Base-by-base conservation (phyloP, 2,888 invertebrate species). In the Philopedon plagiatum region DNA sequence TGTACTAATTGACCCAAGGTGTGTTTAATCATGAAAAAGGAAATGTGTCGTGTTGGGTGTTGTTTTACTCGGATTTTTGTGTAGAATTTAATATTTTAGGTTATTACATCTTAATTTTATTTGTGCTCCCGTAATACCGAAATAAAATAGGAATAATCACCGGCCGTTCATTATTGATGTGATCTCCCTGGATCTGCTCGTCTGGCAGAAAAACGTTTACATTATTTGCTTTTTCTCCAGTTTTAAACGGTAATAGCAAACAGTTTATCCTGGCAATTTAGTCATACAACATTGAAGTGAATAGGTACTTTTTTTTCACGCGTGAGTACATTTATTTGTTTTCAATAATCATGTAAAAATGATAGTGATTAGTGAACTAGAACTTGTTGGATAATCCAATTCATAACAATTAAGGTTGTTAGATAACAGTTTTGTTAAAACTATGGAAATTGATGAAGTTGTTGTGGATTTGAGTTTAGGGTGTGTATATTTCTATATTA, bases 381-480 rank as follows among this genome's bases (percentile, higher is more conserved):
- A 49, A 72, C 63, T 66, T 57, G 56, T 66, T 62, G 63, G 39
- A 56, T 72, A 67, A 72, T 62, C 62, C 34, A 56, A 26, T 37
- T 46, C 32, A 65, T 57, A 39, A 39, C 15, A 39, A 39, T n/a
- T 39, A 57, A 57, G 41, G 18, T 63, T 57, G 44, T 63, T 63
- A 67, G 66, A 72, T 62, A 72, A 63, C 54, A n/a, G 37, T 64
- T 60, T 21, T 44, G 18, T 41, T 46, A 23, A 73, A 91, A 29
- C 91, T 88, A 95, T 95, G 95, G 95, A 95, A 86, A 91, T 94
- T 84, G 94, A 95, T 87, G 94, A 95, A 85, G 90, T 91, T 83
- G 95, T 95, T 78, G 95, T 96, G 81, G 95, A 96, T 89, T 90
- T 96, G 81, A 95, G 95, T 87, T 90, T 95, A 83, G 91, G 93